Evolutionary conservation across 2,888 invertebrate genomes (phyloP), one percentile per base, ranked within the genome.

Genomic region (Pollenia amentaria): DNA sequence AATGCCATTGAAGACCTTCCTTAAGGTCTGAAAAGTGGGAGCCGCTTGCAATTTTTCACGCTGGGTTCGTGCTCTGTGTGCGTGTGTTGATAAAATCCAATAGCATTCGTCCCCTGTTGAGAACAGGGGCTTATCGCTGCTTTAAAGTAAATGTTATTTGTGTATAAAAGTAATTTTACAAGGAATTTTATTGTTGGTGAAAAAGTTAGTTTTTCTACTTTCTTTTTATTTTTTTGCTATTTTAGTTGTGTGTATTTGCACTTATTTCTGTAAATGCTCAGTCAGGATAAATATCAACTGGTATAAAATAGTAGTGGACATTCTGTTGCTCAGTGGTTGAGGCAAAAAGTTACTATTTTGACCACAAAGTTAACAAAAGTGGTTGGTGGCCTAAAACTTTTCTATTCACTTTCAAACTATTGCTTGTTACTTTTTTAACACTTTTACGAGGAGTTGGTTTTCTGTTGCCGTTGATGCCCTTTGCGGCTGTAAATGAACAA

Each of bases 361-460:
- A 65, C 72, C 83, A 72, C 79, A 72, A 83, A 79, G 79, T 79
- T 46, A 83, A 87, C 77, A 73, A 62, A 80, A 69, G 69, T 72
- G 18, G 46, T 72, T 70, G 57, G 75, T 60, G 48, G 57, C 44
- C 75, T 18, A 46, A 75, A 86, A 78, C 29, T 73, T 79, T 62
- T 51, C 0, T 40, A 62, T n/a, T 57, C 18, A 6, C 7, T 42
- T 62, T 7, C 11, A 4, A 51, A 18, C 12, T 18, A 7, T 51
- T 78, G 11, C 60, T 51, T 18, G 44, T 53, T 44, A n/a, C 9
- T 53, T 60, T 42, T 46, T 53, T 53, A 44, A 57, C 65, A 76
- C 40, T 65, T 81, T 48, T n/a, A 55, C 62, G 11, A 57, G 14
- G 8, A 72, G 21, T 48, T 65, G 51, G 40, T 11, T 40, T 55